A percentile compares a stretch with the other conserved stretches of the same genome.
Evolutionary conservation across 2,888 invertebrate species (phyloP).

Genomic region (Hyles lineata): DNA sequence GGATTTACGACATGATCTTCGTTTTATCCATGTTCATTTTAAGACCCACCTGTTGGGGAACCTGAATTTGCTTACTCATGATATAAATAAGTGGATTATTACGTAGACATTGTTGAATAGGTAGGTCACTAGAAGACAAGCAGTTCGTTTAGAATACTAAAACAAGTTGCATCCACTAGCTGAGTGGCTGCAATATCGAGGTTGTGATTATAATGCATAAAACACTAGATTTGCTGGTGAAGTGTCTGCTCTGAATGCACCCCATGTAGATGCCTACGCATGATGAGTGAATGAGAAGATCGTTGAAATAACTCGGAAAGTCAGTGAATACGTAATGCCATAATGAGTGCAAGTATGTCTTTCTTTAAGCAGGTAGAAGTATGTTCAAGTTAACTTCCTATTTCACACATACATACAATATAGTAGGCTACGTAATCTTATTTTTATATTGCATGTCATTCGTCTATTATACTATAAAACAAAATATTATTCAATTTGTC

Average conservation of each 20-base stretch:
- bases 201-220: constrained; percentile 12
- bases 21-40: too few species aligned
- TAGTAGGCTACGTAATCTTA: constrained; percentile 19
- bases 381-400: constrained; percentile 38
- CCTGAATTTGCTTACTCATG: too few species aligned
- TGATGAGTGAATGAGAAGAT: constrained; percentile 28
- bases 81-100: too few species aligned
- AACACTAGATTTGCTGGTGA: not conserved
- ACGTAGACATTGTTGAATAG: not conserved
- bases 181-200: not conserved
- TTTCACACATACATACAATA: constrained; percentile 38
- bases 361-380: constrained; percentile 37
- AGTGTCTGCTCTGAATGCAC: not conserved
- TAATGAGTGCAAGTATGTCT: constrained; percentile 35
- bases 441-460: not conserved
- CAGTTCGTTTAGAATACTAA: constrained; percentile 17
- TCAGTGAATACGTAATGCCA: constrained; percentile 28
- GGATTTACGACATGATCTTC: too few species aligned
- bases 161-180: constrained; percentile 1
- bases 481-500: not conserved
- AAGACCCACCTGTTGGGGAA: too few species aligned
- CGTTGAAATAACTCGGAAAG: constrained; percentile 38
- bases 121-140: not conserved
- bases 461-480: not conserved
- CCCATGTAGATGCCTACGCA: not conserved